A percentile compares a stretch with the other conserved stretches of the same genome.
Conservation (phyloP, 2,797 vertebrate species). For the Eulemur rubriventer region DNA sequence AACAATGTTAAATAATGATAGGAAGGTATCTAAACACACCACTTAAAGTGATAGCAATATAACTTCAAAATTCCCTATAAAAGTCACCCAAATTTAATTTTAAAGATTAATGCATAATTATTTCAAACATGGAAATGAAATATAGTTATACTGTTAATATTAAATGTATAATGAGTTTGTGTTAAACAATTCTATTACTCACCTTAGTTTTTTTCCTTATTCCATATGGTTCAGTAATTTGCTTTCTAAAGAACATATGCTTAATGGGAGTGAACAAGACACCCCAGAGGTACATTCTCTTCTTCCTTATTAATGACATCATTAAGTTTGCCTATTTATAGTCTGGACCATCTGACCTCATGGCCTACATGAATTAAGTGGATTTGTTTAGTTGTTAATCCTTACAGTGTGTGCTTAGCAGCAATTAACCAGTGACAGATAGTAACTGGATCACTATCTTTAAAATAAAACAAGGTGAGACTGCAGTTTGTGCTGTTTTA, state of each 20-base stretch:
- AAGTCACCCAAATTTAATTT: slow-evolving; percentile 31
- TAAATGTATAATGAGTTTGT: slow-evolving; percentile 10
- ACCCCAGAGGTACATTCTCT: slow-evolving; percentile 40
- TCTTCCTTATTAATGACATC: slow-evolving; percentile 72
- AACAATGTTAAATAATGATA: not conserved
- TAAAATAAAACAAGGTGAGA: slow-evolving; percentile 68
- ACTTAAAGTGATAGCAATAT: not conserved
- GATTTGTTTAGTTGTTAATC: slow-evolving; percentile 81
- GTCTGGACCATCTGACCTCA: slow-evolving; percentile 77
- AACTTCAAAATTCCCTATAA: not conserved
- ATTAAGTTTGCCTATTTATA: slow-evolving; percentile 85
- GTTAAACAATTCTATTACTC: slow-evolving; percentile 39
- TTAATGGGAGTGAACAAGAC: slow-evolving; percentile 37
- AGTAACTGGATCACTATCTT: slow-evolving; percentile 81
- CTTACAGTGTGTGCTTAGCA: slow-evolving; percentile 77
- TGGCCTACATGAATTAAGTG: slow-evolving; percentile 71
- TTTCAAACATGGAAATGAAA: slow-evolving; percentile 49
- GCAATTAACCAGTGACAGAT: slow-evolving; percentile 84
- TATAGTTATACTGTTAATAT: not conserved
- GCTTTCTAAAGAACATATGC: slow-evolving; percentile 55
- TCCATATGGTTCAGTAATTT: slow-evolving; percentile 64
- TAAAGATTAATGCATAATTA: slow-evolving; percentile 20
- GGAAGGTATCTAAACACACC: not conserved
- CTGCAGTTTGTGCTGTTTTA: slow-evolving; percentile 5
- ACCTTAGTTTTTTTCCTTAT: slow-evolving; percentile 56